phyloP scores from a whole-genome alignment of 2,888 invertebrate species.

The Crepidodera aurea region DNA sequence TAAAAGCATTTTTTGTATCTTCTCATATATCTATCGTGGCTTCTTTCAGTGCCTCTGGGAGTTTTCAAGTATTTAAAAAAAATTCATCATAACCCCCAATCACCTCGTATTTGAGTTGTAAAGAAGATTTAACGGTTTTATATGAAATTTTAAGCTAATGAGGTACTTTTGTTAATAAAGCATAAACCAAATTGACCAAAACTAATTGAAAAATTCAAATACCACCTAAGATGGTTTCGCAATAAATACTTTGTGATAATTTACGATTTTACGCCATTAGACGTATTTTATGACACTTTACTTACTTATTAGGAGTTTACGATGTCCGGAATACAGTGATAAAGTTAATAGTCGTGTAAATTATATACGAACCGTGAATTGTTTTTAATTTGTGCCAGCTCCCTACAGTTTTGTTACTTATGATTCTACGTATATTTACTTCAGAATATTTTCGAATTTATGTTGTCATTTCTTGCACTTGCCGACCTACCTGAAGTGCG shows the following conservation, averaged over 20 bases:
- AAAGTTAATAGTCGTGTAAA: constrained; percentile 28
- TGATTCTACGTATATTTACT: constrained; percentile 11
- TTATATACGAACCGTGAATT: constrained; percentile 18
- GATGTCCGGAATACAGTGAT: constrained; percentile 26
- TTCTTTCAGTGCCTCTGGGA: too few relatives aligned
- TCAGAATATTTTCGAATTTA: constrained; percentile 6
- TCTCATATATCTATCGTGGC: too few relatives aligned
- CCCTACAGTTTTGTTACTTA: constrained; percentile 27
- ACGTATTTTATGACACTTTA: constrained; percentile 18
- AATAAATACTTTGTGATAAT: constrained; percentile 18
- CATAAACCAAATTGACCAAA: constrained; percentile 33
- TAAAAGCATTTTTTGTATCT: too few relatives aligned
- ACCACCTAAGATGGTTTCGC: background rate
- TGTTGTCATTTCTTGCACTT: background rate
- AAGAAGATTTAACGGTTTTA: too few relatives aligned
- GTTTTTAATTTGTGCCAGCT: constrained; percentile 30
- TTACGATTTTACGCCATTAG: constrained; percentile 14
- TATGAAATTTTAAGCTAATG: too few relatives aligned
- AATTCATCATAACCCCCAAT: too few relatives aligned
- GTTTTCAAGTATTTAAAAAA: too few relatives aligned
- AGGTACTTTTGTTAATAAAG: too few relatives aligned
- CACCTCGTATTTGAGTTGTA: too few relatives aligned
- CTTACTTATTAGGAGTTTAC: constrained; percentile 22
- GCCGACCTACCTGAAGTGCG: constrained; percentile 32
- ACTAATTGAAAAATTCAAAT: background rate